These are phyloP conservation scores for Nasonia giraulti DNA, from an alignment of 1,140 invertebrate species.

Conservation along the genomic window DNA sequence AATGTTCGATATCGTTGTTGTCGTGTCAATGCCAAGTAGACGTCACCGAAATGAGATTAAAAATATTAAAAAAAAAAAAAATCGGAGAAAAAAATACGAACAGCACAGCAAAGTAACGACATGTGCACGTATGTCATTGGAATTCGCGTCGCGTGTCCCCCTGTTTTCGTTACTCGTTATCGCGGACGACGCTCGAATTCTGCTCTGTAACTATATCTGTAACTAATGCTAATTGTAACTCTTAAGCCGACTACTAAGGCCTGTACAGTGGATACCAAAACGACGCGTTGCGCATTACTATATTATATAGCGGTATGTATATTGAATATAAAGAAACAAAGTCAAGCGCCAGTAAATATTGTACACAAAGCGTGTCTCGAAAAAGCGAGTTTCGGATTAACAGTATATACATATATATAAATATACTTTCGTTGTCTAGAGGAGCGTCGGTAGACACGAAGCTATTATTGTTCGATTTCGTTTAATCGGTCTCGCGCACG, in stretches of 20 bases:
- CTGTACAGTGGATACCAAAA: conserved; percentile 34
- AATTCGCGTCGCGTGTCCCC: not conserved
- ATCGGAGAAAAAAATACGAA: not conserved
- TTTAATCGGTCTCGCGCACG: not conserved
- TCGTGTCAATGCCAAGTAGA: not conserved
- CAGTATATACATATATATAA: too few relatives aligned
- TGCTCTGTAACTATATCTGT: conserved; percentile 25
- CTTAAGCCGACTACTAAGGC: conserved; percentile 5
- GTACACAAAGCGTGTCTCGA: conserved; percentile 9
- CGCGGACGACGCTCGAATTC: not conserved
- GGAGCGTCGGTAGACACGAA: not conserved
- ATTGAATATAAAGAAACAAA: not conserved
- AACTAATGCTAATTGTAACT: conserved; percentile 14
- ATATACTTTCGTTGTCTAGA: not conserved
- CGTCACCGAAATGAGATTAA: not conserved
- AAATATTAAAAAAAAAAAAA: not conserved
- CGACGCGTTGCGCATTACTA: not conserved
- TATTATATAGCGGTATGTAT: conserved; percentile 32
- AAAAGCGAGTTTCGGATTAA: not conserved
- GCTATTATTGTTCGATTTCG: conserved; percentile 7
- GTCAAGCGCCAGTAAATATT: conserved; percentile 19
- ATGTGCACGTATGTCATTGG: not conserved
- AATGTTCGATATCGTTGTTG: conserved; percentile 4
- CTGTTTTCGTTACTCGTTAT: not conserved
- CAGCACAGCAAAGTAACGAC: not conserved